Evolutionary conservation across 1,140 invertebrate species (phyloP).

Genomic region (Ceratina japonica): DNA sequence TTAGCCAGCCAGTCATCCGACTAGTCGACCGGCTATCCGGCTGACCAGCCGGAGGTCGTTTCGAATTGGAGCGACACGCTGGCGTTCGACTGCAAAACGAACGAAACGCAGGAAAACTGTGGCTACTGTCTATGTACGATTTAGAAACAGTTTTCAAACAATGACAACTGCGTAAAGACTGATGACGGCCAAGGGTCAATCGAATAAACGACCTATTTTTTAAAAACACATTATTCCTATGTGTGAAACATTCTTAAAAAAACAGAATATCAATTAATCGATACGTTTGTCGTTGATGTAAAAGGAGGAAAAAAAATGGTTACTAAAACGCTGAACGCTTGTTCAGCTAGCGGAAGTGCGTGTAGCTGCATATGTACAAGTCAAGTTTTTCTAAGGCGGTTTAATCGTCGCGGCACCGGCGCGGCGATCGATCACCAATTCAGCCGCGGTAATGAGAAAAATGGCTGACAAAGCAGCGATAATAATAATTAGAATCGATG

Average conservation of each 20-base stretch:
- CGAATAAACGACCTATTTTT: not conserved
- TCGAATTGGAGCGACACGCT: not conserved
- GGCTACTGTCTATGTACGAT: not conserved
- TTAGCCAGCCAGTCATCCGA: not conserved
- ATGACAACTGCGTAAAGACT: no score
- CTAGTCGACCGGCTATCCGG: no score
- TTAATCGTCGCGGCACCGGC: conserved; percentile 33
- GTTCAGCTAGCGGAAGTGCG: conserved; percentile 21
- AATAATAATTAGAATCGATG: conserved; percentile 62
- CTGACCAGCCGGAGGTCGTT: no score
- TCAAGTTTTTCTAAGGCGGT: not conserved
- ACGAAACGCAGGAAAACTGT: not conserved
- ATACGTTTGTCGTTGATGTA: no score
- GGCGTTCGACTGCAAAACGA: conserved; percentile 9
- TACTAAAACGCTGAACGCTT: not conserved
- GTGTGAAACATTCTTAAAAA: no score
- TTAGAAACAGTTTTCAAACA: not conserved
- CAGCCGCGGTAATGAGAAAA: conserved; percentile 57
- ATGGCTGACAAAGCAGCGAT: conserved; percentile 52
- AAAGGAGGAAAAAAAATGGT: no score
- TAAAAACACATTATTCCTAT: not conserved
- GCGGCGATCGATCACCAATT: conserved; percentile 39
- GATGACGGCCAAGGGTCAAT: no score
- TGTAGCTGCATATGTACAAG: no score
- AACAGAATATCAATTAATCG: no score